A percentile compares a stretch with the other conserved stretches of the same genome.
Evolutionary conservation across 2,113 vertebrate species (phyloP).

Genomic region (Nycticryphes semicollaris): DNA sequence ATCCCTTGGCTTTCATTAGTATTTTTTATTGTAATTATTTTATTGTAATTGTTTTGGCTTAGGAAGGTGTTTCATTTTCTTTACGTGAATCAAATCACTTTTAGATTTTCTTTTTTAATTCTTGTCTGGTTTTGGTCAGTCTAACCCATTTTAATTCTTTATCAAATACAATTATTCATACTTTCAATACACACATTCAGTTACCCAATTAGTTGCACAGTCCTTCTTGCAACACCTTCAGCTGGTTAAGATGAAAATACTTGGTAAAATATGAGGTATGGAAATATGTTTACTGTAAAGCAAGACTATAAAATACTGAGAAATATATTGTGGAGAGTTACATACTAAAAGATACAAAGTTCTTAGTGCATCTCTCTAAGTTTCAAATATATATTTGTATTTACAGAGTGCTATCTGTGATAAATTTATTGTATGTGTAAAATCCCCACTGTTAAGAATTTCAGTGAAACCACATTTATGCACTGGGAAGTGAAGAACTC

Average conservation of each 20-base stretch:
- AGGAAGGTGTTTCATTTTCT: neutral
- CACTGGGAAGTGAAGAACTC: neutral
- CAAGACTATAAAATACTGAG: neutral
- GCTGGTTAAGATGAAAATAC: neutral
- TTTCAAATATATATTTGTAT: neutral
- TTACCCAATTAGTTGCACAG: neutral
- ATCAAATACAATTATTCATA: neutral
- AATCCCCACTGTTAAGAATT: constrained; percentile 9
- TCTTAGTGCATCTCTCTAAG: neutral
- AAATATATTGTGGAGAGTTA: neutral
- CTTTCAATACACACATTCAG: neutral
- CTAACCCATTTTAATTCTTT: neutral
- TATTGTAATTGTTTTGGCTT: neutral
- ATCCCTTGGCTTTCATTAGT: neutral
- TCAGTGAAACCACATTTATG: neutral
- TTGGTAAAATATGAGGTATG: neutral
- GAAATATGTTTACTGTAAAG: neutral
- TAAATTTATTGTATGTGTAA: neutral
- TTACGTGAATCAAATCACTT: neutral
- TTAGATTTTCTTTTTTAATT: neutral
- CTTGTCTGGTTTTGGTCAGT: neutral
- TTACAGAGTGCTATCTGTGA: neutral
- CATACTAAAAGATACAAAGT: neutral
- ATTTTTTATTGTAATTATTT: neutral
- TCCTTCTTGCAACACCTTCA: neutral